phyloP scores from a whole-genome alignment of 1,140 invertebrate species.

The Geopemphigus sp. region DNA sequence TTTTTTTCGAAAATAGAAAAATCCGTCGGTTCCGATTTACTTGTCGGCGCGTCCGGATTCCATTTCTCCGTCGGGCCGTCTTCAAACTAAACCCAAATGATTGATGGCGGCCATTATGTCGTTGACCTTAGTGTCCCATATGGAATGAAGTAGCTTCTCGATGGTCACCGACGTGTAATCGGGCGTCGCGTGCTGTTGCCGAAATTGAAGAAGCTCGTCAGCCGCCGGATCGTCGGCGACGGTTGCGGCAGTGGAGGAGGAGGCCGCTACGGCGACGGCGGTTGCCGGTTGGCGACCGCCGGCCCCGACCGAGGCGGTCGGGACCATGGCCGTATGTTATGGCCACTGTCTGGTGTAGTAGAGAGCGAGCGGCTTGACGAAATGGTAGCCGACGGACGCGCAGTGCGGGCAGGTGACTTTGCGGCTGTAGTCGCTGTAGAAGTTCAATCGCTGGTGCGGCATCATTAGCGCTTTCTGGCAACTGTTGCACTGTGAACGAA shows the following conservation, averaged over 20 bases:
- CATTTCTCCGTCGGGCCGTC: neutral
- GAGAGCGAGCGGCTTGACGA: conserved; percentile 82
- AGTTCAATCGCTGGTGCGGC: conserved; percentile 82
- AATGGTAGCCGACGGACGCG: conserved; percentile 85
- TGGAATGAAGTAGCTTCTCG: conserved; percentile 49
- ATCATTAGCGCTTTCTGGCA: conserved; percentile 83
- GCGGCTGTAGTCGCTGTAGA: conserved; percentile 94
- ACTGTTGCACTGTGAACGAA: conserved; percentile 74
- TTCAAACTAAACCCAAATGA: conserved; percentile 47
- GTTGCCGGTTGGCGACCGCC: conserved; percentile 51
- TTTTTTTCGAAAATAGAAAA: conserved; percentile 10
- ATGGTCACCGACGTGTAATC: conserved; percentile 49
- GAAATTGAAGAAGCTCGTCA: neutral
- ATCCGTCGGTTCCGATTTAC: neutral
- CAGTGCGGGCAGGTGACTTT: conserved; percentile 88
- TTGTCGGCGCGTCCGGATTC: neutral
- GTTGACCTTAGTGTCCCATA: conserved; percentile 49
- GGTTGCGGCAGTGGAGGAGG: neutral
- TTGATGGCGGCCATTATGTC: conserved; percentile 50
- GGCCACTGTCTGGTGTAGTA: conserved; percentile 81
- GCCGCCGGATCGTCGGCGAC: neutral
- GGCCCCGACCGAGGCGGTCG: conserved; percentile 50
- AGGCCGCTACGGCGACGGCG: neutral
- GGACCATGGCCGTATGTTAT: conserved; percentile 75
- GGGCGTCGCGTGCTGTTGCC: conserved; percentile 22